These are phyloP conservation scores for Papilio polyxenes DNA, from an alignment of 1,140 invertebrate genomes.

Conservation along the genomic window DNA sequence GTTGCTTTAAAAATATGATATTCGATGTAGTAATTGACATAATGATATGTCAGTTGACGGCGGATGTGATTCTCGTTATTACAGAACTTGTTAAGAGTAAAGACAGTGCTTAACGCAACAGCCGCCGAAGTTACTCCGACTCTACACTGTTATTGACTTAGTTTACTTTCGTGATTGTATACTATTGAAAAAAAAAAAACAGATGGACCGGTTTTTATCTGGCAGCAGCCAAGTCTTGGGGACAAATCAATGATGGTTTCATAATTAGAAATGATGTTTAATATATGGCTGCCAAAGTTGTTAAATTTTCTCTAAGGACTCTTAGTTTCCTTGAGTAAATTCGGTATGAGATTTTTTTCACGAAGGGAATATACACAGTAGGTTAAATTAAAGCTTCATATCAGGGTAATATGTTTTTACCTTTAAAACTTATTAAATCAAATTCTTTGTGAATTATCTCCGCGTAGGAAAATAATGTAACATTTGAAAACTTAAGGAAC, in stretches of 20 bases:
- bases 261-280: too few species aligned
- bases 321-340: too few species aligned
- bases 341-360: too few species aligned
- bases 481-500: background rate
- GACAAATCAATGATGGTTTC: too few species aligned
- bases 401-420: too few species aligned
- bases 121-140: background rate
- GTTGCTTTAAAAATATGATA: background rate
- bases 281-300: too few species aligned
- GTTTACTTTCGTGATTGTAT: slow-evolving; percentile 15
- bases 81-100: background rate
- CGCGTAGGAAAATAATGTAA: background rate
- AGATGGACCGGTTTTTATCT: background rate
- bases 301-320: too few species aligned
- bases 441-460: background rate
- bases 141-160: background rate
- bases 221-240: too few species aligned
- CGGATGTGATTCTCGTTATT: slow-evolving; percentile 1
- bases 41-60: background rate
- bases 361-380: too few species aligned
- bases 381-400: too few species aligned
- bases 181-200: background rate
- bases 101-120: background rate
- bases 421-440: too few species aligned
- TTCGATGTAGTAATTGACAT: background rate